These are phyloP conservation scores for Percopsis omiscomaycus DNA, from an alignment of 2,797 vertebrate species.

Conservation along the genomic window DNA sequence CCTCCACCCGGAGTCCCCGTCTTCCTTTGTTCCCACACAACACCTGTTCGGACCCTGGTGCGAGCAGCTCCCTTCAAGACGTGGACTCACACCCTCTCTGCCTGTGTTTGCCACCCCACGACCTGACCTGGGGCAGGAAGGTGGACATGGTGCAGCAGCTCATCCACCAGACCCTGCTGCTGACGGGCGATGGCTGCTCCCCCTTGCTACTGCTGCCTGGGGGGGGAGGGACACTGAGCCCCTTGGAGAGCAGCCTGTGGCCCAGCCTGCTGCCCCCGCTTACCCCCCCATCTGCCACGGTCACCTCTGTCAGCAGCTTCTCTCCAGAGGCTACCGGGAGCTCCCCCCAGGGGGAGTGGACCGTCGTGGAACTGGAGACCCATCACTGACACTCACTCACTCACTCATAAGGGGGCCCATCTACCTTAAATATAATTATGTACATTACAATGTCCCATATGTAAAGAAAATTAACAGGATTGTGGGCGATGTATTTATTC, in stretches of 20 bases:
- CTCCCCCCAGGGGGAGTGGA: slow-evolving; percentile 91
- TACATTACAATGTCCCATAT: too few species aligned
- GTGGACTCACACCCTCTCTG: slow-evolving; percentile 22
- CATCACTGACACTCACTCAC: slow-evolving; percentile 79
- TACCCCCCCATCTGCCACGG: slow-evolving; percentile 87
- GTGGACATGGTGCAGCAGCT: slow-evolving; percentile 90
- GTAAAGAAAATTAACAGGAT: too few species aligned
- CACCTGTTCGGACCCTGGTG: background rate
- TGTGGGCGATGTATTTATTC: too few species aligned
- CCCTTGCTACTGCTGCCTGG: slow-evolving; percentile 73
- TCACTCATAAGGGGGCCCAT: background rate
- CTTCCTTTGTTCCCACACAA: slow-evolving; percentile 2
- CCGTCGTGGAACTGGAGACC: slow-evolving; percentile 91
- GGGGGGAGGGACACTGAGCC: slow-evolving; percentile 79
- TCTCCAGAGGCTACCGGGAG: slow-evolving; percentile 85
- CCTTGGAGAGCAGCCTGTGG: slow-evolving; percentile 89
- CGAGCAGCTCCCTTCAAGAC: slow-evolving; percentile 27
- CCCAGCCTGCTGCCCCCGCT: slow-evolving; percentile 85
- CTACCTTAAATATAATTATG: too few species aligned
- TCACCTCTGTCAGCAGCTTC: slow-evolving; percentile 92
- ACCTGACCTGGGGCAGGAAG: slow-evolving; percentile 81
- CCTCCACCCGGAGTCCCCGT: slow-evolving; percentile 10
- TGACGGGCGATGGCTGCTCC: slow-evolving; percentile 77
- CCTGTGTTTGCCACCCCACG: slow-evolving; percentile 61
- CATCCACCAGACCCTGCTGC: slow-evolving; percentile 87